Percentiles rank a stretch among this genome's conserved stretches.
phyloP scores from a whole-genome alignment of 2,888 invertebrate genomes.

The Isoperla grammatica region DNA sequence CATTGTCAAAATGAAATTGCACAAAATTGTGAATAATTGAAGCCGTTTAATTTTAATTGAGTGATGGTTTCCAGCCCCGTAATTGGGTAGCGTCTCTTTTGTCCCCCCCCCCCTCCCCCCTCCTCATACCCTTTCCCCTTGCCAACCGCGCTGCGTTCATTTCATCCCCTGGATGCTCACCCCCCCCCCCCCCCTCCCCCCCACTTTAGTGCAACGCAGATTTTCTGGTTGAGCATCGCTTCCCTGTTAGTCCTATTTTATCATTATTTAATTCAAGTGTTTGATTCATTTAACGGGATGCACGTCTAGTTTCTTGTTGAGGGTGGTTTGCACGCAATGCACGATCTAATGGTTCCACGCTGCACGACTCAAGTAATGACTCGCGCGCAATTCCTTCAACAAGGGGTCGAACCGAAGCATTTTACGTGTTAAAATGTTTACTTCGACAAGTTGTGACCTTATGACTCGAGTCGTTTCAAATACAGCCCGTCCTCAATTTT shows the following conservation, averaged over 20 bases:
- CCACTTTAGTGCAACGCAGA: constrained; percentile 2
- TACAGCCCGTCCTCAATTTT: too few species aligned
- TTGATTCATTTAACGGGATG: constrained; percentile 14
- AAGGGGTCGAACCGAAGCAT: too few species aligned
- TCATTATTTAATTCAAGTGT: constrained; percentile 11
- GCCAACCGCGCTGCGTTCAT: background rate
- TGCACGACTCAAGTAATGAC: too few species aligned
- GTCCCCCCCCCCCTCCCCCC: constrained; percentile 5
- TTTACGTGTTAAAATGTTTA: too few species aligned
- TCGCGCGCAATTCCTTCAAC: too few species aligned
- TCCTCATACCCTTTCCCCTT: background rate
- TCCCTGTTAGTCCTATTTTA: background rate
- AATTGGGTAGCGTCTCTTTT: constrained; percentile 19
- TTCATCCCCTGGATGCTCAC: background rate
- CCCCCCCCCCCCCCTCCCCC: background rate
- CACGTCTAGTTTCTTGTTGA: background rate
- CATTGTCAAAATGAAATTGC: constrained; percentile 32
- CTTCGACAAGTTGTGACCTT: too few species aligned
- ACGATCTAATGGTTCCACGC: background rate
- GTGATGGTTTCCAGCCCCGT: constrained; percentile 30
- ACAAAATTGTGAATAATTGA: constrained; percentile 33
- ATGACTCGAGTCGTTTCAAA: too few species aligned
- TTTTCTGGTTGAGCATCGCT: background rate
- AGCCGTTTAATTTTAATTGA: constrained; percentile 34
- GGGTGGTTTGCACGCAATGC: background rate